phyloP scores from a whole-genome alignment of 2,888 invertebrate species.

The Anthrax anthrax region DNA sequence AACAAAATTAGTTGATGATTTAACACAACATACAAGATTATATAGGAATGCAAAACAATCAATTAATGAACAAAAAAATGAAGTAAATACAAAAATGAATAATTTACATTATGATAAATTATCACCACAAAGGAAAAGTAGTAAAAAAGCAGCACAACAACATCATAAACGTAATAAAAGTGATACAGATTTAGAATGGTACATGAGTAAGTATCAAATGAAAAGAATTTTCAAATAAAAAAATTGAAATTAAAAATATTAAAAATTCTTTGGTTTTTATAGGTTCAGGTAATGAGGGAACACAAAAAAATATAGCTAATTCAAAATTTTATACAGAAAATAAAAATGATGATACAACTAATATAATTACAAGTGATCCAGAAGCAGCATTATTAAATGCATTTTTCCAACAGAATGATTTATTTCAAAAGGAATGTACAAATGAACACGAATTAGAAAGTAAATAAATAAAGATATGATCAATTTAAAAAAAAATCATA shows the following conservation, averaged over 20 bases:
- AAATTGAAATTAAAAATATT: background rate
- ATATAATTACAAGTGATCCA: constrained; percentile 11
- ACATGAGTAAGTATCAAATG: constrained; percentile 35
- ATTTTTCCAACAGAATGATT: constrained; percentile 14
- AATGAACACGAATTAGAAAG: constrained; percentile 15
- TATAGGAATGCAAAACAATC: constrained; percentile 14
- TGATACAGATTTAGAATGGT: constrained; percentile 57
- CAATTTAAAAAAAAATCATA: background rate
- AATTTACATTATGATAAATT: constrained; percentile 13
- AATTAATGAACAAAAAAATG: constrained; percentile 6
- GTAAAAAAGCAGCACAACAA: constrained; percentile 24
- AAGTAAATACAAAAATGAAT: constrained; percentile 17
- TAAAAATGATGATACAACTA: constrained; percentile 9
- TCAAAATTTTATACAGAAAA: constrained; percentile 14
- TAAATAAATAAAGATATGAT: constrained; percentile 1
- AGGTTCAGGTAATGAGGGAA: constrained; percentile 3
- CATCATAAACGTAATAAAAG: constrained; percentile 57
- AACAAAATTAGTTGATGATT: constrained; percentile 15
- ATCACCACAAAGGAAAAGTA: constrained; percentile 21
- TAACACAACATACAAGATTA: constrained; percentile 14
- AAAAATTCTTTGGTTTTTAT: background rate
- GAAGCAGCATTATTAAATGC: constrained; percentile 14
- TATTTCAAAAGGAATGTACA: constrained; percentile 13
- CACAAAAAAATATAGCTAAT: constrained; percentile 14
- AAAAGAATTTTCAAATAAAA: background rate